phyloP scores from a whole-genome alignment of 2,888 invertebrate genomes.

The Pollenia griseotomentosa region DNA sequence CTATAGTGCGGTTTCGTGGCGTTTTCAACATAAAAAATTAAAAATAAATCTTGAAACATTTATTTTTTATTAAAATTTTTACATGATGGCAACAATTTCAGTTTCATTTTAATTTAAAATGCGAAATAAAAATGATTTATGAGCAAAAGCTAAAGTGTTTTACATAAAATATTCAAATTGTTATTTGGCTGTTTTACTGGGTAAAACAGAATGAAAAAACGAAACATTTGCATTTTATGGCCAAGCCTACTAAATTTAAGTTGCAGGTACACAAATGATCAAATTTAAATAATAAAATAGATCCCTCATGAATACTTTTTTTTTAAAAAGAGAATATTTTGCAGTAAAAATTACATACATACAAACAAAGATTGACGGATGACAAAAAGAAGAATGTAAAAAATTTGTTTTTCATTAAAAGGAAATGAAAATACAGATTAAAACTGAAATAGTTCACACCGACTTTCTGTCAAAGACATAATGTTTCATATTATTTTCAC shows the following conservation, averaged over 20 bases:
- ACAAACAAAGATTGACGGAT: neutral
- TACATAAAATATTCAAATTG: neutral
- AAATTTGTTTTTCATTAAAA: slow-evolving; percentile 6
- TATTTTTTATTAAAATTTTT: too few relatives aligned
- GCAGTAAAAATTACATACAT: neutral
- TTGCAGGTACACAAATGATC: neutral
- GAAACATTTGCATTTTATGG: neutral
- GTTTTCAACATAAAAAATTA: neutral
- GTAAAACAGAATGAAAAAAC: neutral
- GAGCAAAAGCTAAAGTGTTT: too few relatives aligned
- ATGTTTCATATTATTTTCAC: slow-evolving; percentile 10
- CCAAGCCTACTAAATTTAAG: neutral
- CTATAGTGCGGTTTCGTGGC: neutral
- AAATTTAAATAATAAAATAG: slow-evolving; percentile 16
- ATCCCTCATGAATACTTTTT: neutral
- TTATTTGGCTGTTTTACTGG: neutral
- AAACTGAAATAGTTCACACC: slow-evolving; percentile 44
- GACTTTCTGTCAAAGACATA: slow-evolving; percentile 15
- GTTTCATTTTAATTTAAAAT: neutral
- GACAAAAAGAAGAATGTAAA: neutral
- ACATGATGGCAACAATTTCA: neutral
- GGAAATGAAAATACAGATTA: slow-evolving; percentile 10
- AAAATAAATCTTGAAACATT: too few relatives aligned
- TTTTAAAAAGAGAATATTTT: neutral
- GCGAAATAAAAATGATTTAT: too few relatives aligned